These are phyloP conservation scores for Larimichthys crocea DNA, from an alignment of 2,113 vertebrate species.

Conservation along the genomic window DNA sequence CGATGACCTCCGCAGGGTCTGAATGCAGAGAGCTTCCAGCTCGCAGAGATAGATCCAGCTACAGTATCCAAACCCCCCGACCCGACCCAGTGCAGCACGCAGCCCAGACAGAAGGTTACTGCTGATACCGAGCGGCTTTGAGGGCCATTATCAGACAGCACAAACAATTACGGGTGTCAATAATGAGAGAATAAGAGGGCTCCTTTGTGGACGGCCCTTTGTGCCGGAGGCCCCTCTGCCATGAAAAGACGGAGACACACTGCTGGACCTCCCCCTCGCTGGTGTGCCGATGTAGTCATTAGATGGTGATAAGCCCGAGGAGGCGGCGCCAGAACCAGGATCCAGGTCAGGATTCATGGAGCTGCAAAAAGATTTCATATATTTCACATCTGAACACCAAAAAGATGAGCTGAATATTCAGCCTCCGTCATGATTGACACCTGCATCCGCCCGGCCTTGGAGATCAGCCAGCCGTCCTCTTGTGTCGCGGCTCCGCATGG, in stretches of 20 bases:
- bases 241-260: constrained; percentile 68
- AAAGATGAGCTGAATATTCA: constrained; percentile 43
- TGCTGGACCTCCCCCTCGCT: constrained; percentile 63
- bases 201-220: constrained; percentile 83
- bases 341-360: constrained; percentile 7
- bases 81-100: constrained; percentile 75
- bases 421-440: constrained; percentile 69
- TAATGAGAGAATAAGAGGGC: constrained; percentile 92
- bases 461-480: constrained; percentile 65
- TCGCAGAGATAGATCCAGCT: constrained; percentile 18
- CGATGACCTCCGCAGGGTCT: constrained; percentile 44
- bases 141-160: constrained; percentile 91
- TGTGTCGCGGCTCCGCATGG: constrained; percentile 74
- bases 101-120: constrained; percentile 93
- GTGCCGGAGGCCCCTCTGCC: constrained; percentile 74
- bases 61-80: constrained; percentile 78
- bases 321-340: constrained; percentile 23
- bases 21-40: constrained; percentile 60
- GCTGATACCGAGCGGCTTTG: constrained; percentile 92
- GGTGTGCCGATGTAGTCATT: constrained; percentile 72
- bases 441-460: constrained; percentile 65
- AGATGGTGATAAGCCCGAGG: constrained; percentile 62
- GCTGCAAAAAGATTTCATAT: too few relatives aligned
- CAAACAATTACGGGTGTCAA: constrained; percentile 90
- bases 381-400: neutral